Evolutionary conservation across 2,113 vertebrate species (phyloP), one percentile per base, ranked within the genome.

Genomic region (Brachyhypopomus occidentalis): DNA sequence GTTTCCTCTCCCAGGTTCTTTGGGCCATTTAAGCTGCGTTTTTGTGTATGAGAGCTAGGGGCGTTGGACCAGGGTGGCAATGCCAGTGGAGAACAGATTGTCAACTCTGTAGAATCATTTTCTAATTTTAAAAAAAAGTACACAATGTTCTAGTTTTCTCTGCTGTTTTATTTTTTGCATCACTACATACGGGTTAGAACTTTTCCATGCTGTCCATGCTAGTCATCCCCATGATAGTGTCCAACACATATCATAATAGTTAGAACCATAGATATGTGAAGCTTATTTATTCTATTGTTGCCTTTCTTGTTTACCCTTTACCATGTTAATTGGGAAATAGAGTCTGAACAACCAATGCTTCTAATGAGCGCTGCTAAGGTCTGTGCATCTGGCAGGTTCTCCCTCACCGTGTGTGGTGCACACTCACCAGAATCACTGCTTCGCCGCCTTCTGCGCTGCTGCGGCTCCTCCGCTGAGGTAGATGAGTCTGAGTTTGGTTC

Each of bases 391-490:
- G 20, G 7, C 5, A 16, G 0, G 5, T 36, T 20, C 30, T 19
- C 20, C 20, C 6, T 30, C 30, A 30, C 20, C 52, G 9, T 73
- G 30, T 74, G 73, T 56, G 34, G 30, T 63, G 11, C 60, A 8
- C 0, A 7, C 78, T 81, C 72, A 94, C 93, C 91, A 45, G 92
- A 84, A 1, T 92, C 92, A 30, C 84, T 92, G 82, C 90, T 93
- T 73, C 92, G 88, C 59, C 92, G 84, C 73, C 91, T 89, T 59
- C 90, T 87, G 48, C 87, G 56, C 84, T 76, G 34, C 84, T 80
- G 84, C 16, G 79, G 82, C 2, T 73, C 59, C 14, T 73, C 38
- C 27, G 30, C 88, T 71, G 90, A 88, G 2, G 93, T 91, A 25
- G 92, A 90, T 70, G 89, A 84, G 59, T 73, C 87, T 4, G 85